Base-by-base conservation (phyloP, 2,797 vertebrate species). In the Morus bassanus region DNA sequence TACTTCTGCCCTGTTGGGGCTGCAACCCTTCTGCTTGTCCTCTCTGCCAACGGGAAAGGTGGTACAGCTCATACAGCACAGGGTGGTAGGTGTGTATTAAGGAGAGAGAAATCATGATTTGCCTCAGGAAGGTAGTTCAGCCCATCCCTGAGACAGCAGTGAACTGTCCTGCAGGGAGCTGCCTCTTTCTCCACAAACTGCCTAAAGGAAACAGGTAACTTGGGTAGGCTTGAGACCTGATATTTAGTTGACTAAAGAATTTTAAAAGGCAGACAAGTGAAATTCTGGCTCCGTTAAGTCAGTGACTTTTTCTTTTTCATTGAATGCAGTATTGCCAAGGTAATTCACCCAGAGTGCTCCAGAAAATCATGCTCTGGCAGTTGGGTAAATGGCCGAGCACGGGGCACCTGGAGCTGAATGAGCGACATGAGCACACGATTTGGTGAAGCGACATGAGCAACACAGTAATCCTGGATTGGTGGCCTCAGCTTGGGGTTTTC, bases 361-460 rank as follows among this genome's bases (percentile, higher is more conserved):
- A 0, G 41, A 89, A 76, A 91, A 70, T 30, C 4, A 3, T 0
- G 0, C 69, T 60, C 51, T 56, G 35, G 23, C 43, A 30, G 17
- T 54, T 0, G 0, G 12, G 31, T 50, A 72, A 75, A 45, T 35
- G 46, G 28, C 41, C 0, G 1, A 60, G 24, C 11, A 28, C 0
- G 1, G 14, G 39, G 33, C 63, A 84, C 50, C 39, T 75, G 61
- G 73, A 89, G 59, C 61, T 48, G 46, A 91, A 69, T 9, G 19
- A 46, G 45, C 5, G 45, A 46, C 45, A 46, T 19, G 45, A 46
- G 45, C 45, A 9, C 19, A 21, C 45, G 10, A 4, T 77, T 85
- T 3, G 5, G 21, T 65, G 30, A 85, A 91, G 53, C 10, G 6
- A 74, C 31, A 37, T 4, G 22, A 67, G 39, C 0, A 0, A 33